A percentile compares a stretch with the other conserved stretches of the same genome.
Conservation (phyloP, 2,888 invertebrate species). For the Aphodius granarius region DNA sequence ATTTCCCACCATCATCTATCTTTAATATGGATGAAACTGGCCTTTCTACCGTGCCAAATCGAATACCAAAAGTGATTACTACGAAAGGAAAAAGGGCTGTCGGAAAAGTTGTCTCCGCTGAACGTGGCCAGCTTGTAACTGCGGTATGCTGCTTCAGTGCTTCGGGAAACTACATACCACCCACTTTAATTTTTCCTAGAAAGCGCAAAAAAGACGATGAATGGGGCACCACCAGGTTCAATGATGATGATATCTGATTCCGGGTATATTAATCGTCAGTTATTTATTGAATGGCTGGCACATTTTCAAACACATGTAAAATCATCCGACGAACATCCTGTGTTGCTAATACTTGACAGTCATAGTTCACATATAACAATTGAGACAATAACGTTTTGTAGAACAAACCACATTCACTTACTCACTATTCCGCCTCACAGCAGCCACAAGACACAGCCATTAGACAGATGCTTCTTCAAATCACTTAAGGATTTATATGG, state of each 20-base stretch:
- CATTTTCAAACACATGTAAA: slow-evolving; percentile 20
- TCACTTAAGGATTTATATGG: slow-evolving; percentile 17
- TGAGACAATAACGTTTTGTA: slow-evolving; percentile 11
- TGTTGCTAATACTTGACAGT: slow-evolving; percentile 24
- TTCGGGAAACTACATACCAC: no score
- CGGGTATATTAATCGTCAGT: no score
- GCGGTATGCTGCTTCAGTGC: no score
- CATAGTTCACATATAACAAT: slow-evolving; percentile 17
- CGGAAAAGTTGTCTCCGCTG: slow-evolving; percentile 1
- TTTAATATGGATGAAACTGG: slow-evolving; percentile 23
- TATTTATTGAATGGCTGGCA: slow-evolving; percentile 11
- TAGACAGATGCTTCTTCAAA: slow-evolving; percentile 18
- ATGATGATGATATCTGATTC: no score
- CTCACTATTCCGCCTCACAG: slow-evolving; percentile 14
- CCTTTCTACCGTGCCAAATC: slow-evolving; percentile 18
- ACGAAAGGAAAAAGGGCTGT: slow-evolving; percentile 11
- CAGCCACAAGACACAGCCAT: slow-evolving; percentile 17
- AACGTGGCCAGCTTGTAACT: no score
- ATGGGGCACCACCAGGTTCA: no score
- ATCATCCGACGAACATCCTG: slow-evolving; percentile 12
- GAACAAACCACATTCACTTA: slow-evolving; percentile 17
- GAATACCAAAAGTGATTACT: slow-evolving; percentile 17
- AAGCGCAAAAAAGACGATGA: no score
- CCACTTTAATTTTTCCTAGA: no score
- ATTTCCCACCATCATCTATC: slow-evolving; percentile 1